Evolutionary conservation across 2,888 invertebrate genomes (phyloP).

Genomic region (Encarsia formosa): DNA sequence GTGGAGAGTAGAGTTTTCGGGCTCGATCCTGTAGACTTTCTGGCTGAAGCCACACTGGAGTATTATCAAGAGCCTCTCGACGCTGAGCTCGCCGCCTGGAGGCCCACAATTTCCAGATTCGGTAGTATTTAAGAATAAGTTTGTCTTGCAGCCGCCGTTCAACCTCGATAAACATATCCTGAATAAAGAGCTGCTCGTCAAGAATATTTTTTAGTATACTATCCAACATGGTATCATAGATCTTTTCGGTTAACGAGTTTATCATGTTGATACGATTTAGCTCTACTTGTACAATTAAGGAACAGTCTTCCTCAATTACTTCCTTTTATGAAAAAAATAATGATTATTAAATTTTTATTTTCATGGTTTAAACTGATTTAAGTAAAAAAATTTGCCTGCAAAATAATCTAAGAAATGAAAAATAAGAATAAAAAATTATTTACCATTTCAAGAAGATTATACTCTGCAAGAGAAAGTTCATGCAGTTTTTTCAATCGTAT

Average conservation of each 20-base stretch:
- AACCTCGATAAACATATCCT: slow-evolving; percentile 48
- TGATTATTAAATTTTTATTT: no score
- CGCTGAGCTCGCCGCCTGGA: slow-evolving; percentile 48
- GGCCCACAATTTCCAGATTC: slow-evolving; percentile 53
- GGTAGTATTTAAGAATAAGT: slow-evolving; percentile 48
- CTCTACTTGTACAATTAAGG: slow-evolving; percentile 33
- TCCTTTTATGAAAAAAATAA: no score
- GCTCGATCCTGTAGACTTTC: slow-evolving; percentile 50
- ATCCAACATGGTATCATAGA: slow-evolving; percentile 33
- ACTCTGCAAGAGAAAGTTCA: no score
- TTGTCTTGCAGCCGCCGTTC: slow-evolving; percentile 44
- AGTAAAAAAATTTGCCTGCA: no score
- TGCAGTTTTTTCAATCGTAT: not conserved
- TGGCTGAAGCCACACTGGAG: slow-evolving; percentile 57
- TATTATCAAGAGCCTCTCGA: slow-evolving; percentile 55
- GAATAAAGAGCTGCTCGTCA: slow-evolving; percentile 41
- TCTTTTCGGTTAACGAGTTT: slow-evolving; percentile 37
- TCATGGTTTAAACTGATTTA: no score
- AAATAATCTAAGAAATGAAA: no score
- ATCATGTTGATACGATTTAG: slow-evolving; percentile 30
- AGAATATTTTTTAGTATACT: slow-evolving; percentile 47
- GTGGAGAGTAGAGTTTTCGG: slow-evolving; percentile 49
- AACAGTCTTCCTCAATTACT: slow-evolving; percentile 35
- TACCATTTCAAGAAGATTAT: no score
- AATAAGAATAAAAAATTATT: no score